Evolutionary conservation across 2,797 vertebrate species (phyloP).

Genomic region (Menidia menidia): DNA sequence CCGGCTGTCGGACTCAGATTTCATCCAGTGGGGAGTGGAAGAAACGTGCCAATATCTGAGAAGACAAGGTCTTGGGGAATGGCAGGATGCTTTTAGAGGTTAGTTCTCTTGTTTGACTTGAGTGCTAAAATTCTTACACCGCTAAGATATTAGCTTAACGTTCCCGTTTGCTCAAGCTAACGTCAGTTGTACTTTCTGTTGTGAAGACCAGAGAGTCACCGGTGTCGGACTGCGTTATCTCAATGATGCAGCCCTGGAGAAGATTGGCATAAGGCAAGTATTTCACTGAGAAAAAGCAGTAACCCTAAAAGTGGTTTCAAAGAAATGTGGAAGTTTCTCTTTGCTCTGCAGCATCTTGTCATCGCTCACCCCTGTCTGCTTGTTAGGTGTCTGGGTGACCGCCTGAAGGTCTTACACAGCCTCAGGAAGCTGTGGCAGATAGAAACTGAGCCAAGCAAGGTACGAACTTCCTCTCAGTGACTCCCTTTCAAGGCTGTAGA

Average conservation of each 20-base stretch:
- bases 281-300: not conserved
- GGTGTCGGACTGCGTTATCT: slow-evolving; percentile 67
- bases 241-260: slow-evolving; percentile 64
- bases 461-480: slow-evolving; percentile 23
- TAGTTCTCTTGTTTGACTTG: not conserved
- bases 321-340: not conserved
- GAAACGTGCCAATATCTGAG: slow-evolving; percentile 72
- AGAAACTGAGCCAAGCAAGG: slow-evolving; percentile 70
- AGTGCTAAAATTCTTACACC: not conserved
- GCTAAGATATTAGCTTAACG: not conserved
- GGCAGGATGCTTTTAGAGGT: slow-evolving; percentile 74
- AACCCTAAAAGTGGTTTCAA: too few species aligned
- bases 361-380: not conserved
- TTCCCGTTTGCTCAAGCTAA: not conserved
- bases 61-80: slow-evolving; percentile 57
- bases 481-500: slow-evolving; percentile 10
- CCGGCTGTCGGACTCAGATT: slow-evolving; percentile 38
- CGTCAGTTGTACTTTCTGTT: slow-evolving; percentile 1
- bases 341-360: too few species aligned
- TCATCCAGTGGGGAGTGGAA: slow-evolving; percentile 69
- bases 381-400: slow-evolving; percentile 71
- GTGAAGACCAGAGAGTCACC: slow-evolving; percentile 71
- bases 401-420: slow-evolving; percentile 70
- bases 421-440: slow-evolving; percentile 76
- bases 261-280: slow-evolving; percentile 79